Conservation (phyloP, 1,140 invertebrate species). For the Arctopsyche grandis region DNA sequence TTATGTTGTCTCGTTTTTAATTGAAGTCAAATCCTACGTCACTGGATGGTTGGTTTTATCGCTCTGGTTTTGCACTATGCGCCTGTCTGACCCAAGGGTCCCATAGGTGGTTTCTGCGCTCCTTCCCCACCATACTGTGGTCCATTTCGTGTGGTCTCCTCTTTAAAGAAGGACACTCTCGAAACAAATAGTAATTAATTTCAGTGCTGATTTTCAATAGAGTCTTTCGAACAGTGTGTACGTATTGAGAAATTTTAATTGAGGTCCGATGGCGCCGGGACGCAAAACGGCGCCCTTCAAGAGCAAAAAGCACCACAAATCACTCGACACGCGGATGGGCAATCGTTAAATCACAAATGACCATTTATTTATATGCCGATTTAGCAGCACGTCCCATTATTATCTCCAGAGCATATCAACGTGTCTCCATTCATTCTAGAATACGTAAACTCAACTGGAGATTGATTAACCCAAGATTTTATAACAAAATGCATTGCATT, state of each 20-base stretch:
- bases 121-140: not conserved
- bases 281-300: not conserved
- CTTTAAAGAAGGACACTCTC: constrained; percentile 36
- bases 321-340: not conserved
- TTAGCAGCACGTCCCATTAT: not conserved
- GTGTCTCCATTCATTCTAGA: not conserved
- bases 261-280: not conserved
- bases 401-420: not conserved
- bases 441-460: not conserved
- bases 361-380: not conserved
- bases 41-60: constrained; percentile 46
- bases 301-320: not conserved
- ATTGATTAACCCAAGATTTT: too few relatives aligned
- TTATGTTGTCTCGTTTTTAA: not conserved
- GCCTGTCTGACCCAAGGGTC: not conserved
- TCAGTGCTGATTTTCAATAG: constrained; percentile 53
- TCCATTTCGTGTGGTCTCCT: constrained; percentile 50
- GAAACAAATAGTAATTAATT: constrained; percentile 53
- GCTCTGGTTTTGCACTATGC: constrained; percentile 46
- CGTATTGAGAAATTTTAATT: constrained; percentile 31
- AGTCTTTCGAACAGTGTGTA: constrained; percentile 43
- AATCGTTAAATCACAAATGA: not conserved
- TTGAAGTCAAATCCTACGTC: constrained; percentile 21
- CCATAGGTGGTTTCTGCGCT: constrained; percentile 1
- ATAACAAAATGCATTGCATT: too few relatives aligned